Percentiles rank a stretch among this genome's conserved stretches.
These are phyloP conservation scores for Eptatretus burgeri DNA, from an alignment of 2,113 vertebrate species.

Conservation along the genomic window DNA sequence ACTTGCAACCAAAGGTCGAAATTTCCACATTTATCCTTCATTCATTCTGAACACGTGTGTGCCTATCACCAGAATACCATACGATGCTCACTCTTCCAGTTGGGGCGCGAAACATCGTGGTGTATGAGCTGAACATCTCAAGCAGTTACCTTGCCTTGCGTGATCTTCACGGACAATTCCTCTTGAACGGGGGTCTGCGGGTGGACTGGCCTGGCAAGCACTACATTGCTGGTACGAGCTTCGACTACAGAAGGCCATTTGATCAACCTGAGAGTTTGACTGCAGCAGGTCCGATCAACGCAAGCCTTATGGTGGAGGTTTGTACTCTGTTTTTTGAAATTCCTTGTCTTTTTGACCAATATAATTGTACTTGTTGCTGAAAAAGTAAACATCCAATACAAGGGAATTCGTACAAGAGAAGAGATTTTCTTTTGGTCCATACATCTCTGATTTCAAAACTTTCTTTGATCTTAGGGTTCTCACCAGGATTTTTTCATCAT, in stretches of 20 bases:
- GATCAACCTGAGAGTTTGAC: constrained; percentile 47
- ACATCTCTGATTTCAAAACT: too few relatives aligned
- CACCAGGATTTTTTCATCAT: too few relatives aligned
- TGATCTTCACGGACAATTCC: constrained; percentile 35
- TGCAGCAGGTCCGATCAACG: constrained; percentile 54
- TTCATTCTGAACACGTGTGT: neutral
- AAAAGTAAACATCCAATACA: too few relatives aligned
- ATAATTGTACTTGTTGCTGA: too few relatives aligned
- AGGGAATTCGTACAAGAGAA: too few relatives aligned
- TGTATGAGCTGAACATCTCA: constrained; percentile 47
- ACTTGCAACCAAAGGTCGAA: too few relatives aligned
- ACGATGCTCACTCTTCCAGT: constrained; percentile 41
- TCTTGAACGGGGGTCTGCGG: constrained; percentile 60
- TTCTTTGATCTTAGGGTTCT: too few relatives aligned
- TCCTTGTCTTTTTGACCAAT: too few relatives aligned
- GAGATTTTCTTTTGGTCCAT: too few relatives aligned
- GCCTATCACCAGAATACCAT: constrained; percentile 36
- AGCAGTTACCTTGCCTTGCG: constrained; percentile 58
- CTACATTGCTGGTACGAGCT: constrained; percentile 43
- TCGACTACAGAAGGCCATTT: constrained; percentile 51
- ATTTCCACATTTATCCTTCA: too few relatives aligned
- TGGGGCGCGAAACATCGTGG: constrained; percentile 37
- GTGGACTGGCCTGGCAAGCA: constrained; percentile 85
- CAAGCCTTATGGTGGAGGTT: constrained; percentile 89
- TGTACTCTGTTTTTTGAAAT: constrained; percentile 14